These are phyloP conservation scores for Liodrosophila aerea DNA, from an alignment of 2,888 invertebrate species.

Conservation along the genomic window DNA sequence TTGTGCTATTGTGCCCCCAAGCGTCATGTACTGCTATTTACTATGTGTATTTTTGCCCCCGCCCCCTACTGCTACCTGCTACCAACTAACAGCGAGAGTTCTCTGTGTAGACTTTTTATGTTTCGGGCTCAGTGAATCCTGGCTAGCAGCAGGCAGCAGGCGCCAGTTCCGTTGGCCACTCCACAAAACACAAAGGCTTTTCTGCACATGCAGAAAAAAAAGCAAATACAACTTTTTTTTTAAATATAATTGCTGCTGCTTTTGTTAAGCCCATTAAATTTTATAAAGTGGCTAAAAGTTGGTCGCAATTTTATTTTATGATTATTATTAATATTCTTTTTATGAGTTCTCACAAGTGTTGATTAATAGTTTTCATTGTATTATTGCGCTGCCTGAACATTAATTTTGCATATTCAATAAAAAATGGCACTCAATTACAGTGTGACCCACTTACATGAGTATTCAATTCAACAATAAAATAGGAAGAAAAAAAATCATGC, in stretches of 20 bases:
- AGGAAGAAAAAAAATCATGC: background rate
- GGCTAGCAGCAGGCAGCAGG: conserved; percentile 32
- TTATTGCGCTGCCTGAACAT: conserved; percentile 49
- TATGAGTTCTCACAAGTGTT: background rate
- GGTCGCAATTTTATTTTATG: too few relatives aligned
- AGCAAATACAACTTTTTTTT: conserved; percentile 43
- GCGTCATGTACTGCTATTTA: conserved; percentile 46
- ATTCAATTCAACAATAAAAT: too few relatives aligned
- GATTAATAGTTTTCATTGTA: background rate
- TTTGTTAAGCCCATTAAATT: conserved; percentile 60
- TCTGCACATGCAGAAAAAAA: background rate
- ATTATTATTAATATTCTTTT: background rate
- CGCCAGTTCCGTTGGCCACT: conserved; percentile 28
- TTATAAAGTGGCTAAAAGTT: conserved; percentile 56
- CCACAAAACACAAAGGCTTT: conserved; percentile 29
- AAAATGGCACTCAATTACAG: conserved; percentile 55
- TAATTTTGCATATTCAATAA: conserved; percentile 65
- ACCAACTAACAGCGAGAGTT: conserved; percentile 29
- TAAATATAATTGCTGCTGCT: conserved; percentile 70
- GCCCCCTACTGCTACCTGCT: background rate
- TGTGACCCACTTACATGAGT: too few relatives aligned
- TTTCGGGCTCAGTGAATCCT: conserved; percentile 66
- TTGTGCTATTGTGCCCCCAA: conserved; percentile 67
- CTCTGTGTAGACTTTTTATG: conserved; percentile 40
- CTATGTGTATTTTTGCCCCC: conserved; percentile 11